Percentiles rank a stretch among this genome's conserved stretches.
These are phyloP conservation scores for Turritopsis rubra DNA, from an alignment of 30 jellyfish, hydroid and myxozoan species.

Conservation along the genomic window DNA sequence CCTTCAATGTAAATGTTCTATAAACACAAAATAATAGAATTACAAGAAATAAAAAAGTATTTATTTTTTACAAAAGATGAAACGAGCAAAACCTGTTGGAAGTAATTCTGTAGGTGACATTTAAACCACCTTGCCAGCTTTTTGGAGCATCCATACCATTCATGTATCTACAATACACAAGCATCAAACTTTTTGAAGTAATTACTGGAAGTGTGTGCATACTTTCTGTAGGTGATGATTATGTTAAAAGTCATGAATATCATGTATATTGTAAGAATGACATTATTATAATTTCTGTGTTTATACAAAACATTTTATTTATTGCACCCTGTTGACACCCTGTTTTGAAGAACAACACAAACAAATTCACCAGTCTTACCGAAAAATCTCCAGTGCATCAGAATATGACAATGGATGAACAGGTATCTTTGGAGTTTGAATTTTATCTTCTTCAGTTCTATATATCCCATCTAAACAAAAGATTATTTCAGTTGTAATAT, in stretches of 20 bases:
- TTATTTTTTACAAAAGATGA: not conserved
- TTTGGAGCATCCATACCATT: constrained; percentile 61
- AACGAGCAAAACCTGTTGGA: constrained; percentile 35
- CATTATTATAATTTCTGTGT: too few relatives aligned
- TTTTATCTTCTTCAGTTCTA: constrained; percentile 33
- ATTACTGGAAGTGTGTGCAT: not conserved
- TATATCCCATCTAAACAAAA: constrained; percentile 42
- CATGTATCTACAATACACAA: constrained; percentile 36
- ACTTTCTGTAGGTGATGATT: too few relatives aligned
- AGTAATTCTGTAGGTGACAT: constrained; percentile 50
- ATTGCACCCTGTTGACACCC: too few relatives aligned
- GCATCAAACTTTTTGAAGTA: not conserved
- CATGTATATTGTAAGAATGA: too few relatives aligned
- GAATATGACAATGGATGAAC: constrained; percentile 79
- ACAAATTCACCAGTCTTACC: constrained; percentile 17
- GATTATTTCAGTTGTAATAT: not conserved
- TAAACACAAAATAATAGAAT: not conserved
- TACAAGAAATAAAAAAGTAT: not conserved
- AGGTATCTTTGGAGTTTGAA: constrained; percentile 61
- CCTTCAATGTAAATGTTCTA: constrained; percentile 11
- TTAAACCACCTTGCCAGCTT: constrained; percentile 78
- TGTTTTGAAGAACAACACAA: too few relatives aligned
- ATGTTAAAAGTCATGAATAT: too few relatives aligned
- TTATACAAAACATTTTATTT: too few relatives aligned
- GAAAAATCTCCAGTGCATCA: constrained; percentile 54